A percentile compares a stretch with the other conserved stretches of the same genome.
Evolutionary conservation across 2,113 vertebrate genomes (phyloP).

Genomic region (Nyctibius bracteatus): DNA sequence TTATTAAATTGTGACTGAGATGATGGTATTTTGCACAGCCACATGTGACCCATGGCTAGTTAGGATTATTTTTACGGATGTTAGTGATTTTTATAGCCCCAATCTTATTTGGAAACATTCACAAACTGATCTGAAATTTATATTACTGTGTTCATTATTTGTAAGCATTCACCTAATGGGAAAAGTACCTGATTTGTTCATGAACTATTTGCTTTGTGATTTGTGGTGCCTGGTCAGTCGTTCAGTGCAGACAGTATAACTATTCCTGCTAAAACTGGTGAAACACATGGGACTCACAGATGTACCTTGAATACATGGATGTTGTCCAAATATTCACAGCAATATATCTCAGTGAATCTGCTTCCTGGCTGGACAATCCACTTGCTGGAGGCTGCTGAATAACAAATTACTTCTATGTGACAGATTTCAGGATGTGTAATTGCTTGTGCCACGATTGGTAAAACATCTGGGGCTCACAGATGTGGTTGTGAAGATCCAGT

Average conservation of each 20-base stretch:
- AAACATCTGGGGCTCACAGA: conserved; percentile 50
- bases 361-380: conserved; percentile 44
- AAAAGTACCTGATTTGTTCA: background rate
- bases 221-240: background rate
- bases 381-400: conserved; percentile 17
- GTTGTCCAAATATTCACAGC: conserved; percentile 49
- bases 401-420: conserved; percentile 16
- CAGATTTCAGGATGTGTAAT: conserved; percentile 30
- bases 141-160: background rate
- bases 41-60: background rate
- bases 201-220: background rate
- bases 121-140: background rate
- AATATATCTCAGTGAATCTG: conserved; percentile 40
- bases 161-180: background rate
- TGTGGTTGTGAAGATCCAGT: background rate
- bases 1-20: conserved; percentile 26
- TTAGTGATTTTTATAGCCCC: background rate
- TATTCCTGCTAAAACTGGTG: background rate
- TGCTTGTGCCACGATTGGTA: conserved; percentile 38
- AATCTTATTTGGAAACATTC: background rate
- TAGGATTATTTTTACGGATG: conserved; percentile 28
- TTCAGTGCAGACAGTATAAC: background rate
- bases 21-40: conserved; percentile 22
- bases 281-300: conserved; percentile 27
- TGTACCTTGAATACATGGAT: conserved; percentile 27